phyloP scores from a whole-genome alignment of 2,113 vertebrate species.

The Columba janthina region DNA sequence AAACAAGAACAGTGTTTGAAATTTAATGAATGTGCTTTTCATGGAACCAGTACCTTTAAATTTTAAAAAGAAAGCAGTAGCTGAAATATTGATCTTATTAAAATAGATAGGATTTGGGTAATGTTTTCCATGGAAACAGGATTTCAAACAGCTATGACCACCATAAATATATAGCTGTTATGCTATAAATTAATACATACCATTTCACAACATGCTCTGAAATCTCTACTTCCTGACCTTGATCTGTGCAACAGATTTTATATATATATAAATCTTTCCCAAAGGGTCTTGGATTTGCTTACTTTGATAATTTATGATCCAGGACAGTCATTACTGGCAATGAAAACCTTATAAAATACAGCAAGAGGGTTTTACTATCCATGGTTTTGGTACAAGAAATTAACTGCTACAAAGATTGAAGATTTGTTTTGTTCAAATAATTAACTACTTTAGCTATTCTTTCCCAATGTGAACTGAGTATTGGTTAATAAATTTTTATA shows the following conservation, averaged over 20 bases:
- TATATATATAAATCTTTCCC: not conserved
- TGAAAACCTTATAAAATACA: not conserved
- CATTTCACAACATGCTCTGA: not conserved
- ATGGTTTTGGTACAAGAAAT: not conserved
- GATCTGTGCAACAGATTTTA: not conserved
- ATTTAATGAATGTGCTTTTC: not conserved
- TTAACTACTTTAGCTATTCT: not conserved
- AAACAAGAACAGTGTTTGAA: slow-evolving; percentile 6
- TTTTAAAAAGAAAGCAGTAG: not conserved
- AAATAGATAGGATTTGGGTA: not conserved
- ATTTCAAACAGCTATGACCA: not conserved
- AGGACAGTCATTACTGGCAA: not conserved
- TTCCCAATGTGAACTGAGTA: not conserved
- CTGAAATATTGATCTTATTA: not conserved
- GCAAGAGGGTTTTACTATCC: not conserved
- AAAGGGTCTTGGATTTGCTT: not conserved
- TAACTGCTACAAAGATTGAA: not conserved
- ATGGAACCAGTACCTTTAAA: not conserved
- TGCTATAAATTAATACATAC: not conserved
- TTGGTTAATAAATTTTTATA: not conserved
- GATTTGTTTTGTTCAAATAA: not conserved
- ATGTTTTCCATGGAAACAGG: not conserved
- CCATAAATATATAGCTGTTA: not conserved
- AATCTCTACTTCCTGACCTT: not conserved
- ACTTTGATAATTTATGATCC: not conserved